Evolutionary conservation across 2,888 invertebrate genomes (phyloP).

Genomic region (Hyposoter dolosus): DNA sequence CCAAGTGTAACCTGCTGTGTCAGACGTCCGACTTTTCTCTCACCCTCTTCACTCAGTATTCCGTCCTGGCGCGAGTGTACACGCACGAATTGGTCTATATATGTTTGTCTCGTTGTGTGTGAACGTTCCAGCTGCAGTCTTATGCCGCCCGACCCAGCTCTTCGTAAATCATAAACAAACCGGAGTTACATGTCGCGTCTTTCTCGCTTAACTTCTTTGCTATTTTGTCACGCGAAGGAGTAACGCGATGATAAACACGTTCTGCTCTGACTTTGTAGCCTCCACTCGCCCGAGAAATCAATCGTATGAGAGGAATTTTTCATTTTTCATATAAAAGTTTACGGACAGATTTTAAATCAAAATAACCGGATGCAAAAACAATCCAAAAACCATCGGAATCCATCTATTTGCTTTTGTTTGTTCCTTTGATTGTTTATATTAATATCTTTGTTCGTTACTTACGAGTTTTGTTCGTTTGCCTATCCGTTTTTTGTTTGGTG

Average conservation of each 20-base stretch:
- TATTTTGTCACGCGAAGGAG: slow-evolving; percentile 60
- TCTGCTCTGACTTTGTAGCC: slow-evolving; percentile 12
- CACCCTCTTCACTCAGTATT: slow-evolving; percentile 26
- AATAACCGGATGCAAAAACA: too few species aligned
- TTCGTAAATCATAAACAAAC: slow-evolving; percentile 65
- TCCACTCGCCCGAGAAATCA: neutral
- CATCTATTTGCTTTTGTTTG: too few species aligned
- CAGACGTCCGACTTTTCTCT: slow-evolving; percentile 55
- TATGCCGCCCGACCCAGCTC: slow-evolving; percentile 28
- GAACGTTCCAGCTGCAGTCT: slow-evolving; percentile 2
- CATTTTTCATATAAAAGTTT: too few species aligned
- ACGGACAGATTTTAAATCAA: too few species aligned
- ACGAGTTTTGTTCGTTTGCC: too few species aligned
- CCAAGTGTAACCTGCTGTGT: slow-evolving; percentile 61
- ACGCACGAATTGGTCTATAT: neutral
- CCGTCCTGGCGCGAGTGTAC: neutral
- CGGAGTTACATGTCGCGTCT: slow-evolving; percentile 55
- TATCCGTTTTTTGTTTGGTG: too few species aligned
- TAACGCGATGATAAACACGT: slow-evolving; percentile 61
- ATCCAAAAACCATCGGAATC: too few species aligned
- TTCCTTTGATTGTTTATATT: too few species aligned
- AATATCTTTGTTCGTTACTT: too few species aligned
- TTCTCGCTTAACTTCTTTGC: slow-evolving; percentile 56
- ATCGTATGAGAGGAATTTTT: neutral
- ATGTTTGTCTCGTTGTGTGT: neutral